phyloP scores from a whole-genome alignment of 2,888 invertebrate genomes.

The Argyresthia goedartella region DNA sequence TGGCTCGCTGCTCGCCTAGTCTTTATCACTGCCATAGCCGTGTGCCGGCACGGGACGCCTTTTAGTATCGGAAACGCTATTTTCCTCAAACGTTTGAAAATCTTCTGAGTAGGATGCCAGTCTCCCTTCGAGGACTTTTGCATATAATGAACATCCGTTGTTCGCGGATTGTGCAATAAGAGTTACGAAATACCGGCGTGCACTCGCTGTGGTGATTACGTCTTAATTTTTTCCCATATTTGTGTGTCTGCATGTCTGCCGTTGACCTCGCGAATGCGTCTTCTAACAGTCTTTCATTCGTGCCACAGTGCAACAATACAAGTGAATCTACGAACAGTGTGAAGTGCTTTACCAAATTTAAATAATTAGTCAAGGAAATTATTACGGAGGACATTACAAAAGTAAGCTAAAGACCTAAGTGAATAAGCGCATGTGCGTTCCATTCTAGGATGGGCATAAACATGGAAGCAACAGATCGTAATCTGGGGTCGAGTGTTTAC shows the following conservation, averaged over 20 bases:
- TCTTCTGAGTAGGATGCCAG: too few relatives aligned
- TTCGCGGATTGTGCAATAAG: too few relatives aligned
- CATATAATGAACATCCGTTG: too few relatives aligned
- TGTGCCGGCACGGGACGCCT: background rate
- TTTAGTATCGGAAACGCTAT: too few relatives aligned
- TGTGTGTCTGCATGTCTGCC: background rate
- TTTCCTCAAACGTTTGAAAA: too few relatives aligned
- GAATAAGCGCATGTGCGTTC: background rate
- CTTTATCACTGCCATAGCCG: conserved; percentile 8
- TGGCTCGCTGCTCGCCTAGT: conserved; percentile 4
- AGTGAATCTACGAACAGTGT: conserved; percentile 5
- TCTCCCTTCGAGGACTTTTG: too few relatives aligned
- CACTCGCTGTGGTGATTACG: too few relatives aligned
- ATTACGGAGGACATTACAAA: too few relatives aligned
- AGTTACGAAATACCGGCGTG: too few relatives aligned
- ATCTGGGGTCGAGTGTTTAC: conserved; percentile 49
- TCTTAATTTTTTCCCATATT: too few relatives aligned
- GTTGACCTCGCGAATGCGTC: conserved; percentile 24
- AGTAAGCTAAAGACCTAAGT: conserved; percentile 18
- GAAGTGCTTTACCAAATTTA: conserved; percentile 1
- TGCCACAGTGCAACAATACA: conserved; percentile 4
- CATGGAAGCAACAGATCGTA: conserved; percentile 60
- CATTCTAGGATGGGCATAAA: conserved; percentile 62
- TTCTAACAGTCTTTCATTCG: background rate
- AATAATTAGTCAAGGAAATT: conserved; percentile 25